These are phyloP conservation scores for Drosophila hydei DNA, from an alignment of 1,140 invertebrate genomes.

Conservation along the genomic window DNA sequence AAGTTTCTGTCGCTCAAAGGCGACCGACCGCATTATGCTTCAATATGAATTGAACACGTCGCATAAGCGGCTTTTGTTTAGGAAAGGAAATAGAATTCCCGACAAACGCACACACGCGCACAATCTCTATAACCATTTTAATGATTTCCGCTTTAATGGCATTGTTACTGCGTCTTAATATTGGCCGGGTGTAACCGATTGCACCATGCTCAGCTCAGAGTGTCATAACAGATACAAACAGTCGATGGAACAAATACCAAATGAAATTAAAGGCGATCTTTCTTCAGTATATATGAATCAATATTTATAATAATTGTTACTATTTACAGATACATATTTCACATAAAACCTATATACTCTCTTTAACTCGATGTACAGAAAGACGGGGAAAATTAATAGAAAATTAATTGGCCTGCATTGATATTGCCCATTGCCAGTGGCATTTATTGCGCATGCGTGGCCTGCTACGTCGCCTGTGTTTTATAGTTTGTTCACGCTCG, in stretches of 20 bases:
- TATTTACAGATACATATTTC: too few relatives aligned
- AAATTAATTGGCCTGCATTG: constrained; percentile 72
- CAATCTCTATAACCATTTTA: constrained; percentile 68
- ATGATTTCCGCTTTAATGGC: constrained; percentile 77
- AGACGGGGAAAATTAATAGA: constrained; percentile 66
- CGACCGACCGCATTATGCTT: constrained; percentile 36
- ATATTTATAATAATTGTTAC: too few relatives aligned
- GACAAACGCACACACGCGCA: constrained; percentile 2
- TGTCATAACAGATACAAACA: background rate
- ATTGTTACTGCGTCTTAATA: constrained; percentile 51
- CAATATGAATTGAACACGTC: constrained; percentile 7
- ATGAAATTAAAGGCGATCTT: too few relatives aligned
- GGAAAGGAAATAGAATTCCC: constrained; percentile 76
- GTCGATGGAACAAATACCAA: too few relatives aligned
- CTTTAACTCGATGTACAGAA: background rate
- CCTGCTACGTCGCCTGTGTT: constrained; percentile 8
- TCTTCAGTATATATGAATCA: too few relatives aligned
- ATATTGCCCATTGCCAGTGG: constrained; percentile 38
- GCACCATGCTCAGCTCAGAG: background rate
- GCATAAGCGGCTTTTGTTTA: constrained; percentile 71
- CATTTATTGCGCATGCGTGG: constrained; percentile 70
- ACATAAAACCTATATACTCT: background rate
- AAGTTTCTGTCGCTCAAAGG: constrained; percentile 69
- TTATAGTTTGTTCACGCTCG: constrained; percentile 68
- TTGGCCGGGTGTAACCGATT: constrained; percentile 22